Evolutionary conservation across 2,113 vertebrate species (phyloP).

Genomic region (Australoheros scitulus): DNA sequence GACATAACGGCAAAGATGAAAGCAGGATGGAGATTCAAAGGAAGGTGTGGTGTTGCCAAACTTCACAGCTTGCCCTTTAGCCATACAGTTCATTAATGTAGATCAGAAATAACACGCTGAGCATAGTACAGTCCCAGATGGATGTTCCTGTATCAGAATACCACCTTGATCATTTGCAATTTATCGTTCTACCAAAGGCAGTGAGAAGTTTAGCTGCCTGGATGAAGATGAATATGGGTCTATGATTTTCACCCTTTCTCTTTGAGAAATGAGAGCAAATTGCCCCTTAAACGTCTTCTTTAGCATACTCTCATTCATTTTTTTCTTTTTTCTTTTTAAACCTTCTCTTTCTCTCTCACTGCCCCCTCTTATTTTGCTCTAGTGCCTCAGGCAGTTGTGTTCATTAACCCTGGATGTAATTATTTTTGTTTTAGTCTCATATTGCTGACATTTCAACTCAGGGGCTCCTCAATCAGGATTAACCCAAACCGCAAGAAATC

Average conservation of each 20-base stretch:
- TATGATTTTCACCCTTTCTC: conserved; percentile 36
- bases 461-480: conserved; percentile 81
- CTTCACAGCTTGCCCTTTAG: conserved; percentile 19
- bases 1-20: conserved; percentile 74
- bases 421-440: conserved; percentile 82
- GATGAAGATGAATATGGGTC: conserved; percentile 50
- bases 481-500: conserved; percentile 79
- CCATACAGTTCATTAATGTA: conserved; percentile 24
- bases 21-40: conserved; percentile 48
- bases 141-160: conserved; percentile 30
- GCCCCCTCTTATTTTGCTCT: conserved; percentile 12
- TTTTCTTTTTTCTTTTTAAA: background rate
- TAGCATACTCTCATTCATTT: conserved; percentile 13
- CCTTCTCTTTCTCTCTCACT: background rate
- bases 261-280: conserved; percentile 39
- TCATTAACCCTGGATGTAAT: conserved; percentile 79
- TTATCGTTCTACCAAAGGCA: conserved; percentile 33
- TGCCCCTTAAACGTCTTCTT: conserved; percentile 21
- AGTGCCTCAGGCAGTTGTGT: conserved; percentile 67
- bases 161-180: conserved; percentile 17
- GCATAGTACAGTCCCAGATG: conserved; percentile 21
- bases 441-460: conserved; percentile 82
- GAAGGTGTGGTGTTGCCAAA: conserved; percentile 19
- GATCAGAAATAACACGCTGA: conserved; percentile 26
- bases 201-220: conserved; percentile 20